Evolutionary conservation across 2,888 invertebrate genomes (phyloP).

Genomic region (Tridacna crocea): DNA sequence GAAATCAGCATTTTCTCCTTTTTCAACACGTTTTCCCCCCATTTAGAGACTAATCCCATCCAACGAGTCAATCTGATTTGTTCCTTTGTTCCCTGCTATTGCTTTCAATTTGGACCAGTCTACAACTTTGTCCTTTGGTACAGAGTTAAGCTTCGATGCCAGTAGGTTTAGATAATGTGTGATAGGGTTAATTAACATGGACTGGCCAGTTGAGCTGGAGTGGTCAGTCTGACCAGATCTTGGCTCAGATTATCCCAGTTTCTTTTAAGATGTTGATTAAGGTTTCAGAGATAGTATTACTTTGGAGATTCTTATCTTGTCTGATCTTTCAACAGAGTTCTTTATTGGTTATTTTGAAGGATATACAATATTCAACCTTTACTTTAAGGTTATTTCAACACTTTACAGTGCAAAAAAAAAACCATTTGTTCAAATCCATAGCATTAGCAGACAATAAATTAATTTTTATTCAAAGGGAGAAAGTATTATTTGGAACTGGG

Average conservation of each 20-base stretch:
- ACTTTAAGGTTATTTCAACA: background rate
- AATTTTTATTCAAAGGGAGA: too few species aligned
- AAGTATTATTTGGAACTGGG: too few species aligned
- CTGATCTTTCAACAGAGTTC: constrained; percentile 10
- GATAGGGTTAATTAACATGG: constrained; percentile 38
- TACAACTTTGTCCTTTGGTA: too few species aligned
- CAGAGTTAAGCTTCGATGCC: constrained; percentile 26
- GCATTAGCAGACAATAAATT: too few species aligned
- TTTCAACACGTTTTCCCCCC: too few species aligned
- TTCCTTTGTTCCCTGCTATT: too few species aligned
- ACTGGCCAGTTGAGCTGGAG: constrained; percentile 26
- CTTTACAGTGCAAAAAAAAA: too few species aligned
- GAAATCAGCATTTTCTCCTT: too few species aligned
- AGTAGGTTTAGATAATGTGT: constrained; percentile 19
- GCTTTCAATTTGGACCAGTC: too few species aligned
- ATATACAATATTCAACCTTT: background rate
- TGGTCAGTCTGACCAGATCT: constrained; percentile 51
- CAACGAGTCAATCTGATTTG: too few species aligned
- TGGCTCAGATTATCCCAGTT: constrained; percentile 10
- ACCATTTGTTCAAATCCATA: too few species aligned
- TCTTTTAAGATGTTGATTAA: constrained; percentile 26
- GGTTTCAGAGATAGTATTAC: constrained; percentile 8
- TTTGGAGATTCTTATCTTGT: constrained; percentile 10
- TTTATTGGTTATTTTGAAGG: background rate
- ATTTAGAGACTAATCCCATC: too few species aligned